Evolutionary conservation across 1,140 invertebrate genomes (phyloP).

Genomic region (Neomicropteryx cornuta): DNA sequence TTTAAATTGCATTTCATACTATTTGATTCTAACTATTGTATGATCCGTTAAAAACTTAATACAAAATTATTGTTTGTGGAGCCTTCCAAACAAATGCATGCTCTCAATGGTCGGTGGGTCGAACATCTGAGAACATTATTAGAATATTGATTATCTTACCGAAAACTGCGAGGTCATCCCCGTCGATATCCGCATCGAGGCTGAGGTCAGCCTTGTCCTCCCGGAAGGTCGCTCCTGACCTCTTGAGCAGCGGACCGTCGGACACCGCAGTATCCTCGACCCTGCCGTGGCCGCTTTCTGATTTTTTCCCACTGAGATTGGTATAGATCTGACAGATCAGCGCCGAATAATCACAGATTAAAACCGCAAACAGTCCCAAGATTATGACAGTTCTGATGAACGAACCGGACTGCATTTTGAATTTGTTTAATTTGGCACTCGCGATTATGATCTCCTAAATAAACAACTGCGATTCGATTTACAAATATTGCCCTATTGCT

Average conservation of each 20-base stretch:
- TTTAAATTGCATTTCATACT: not conserved
- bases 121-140: too few species aligned
- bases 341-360: constrained; percentile 15
- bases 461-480: too few species aligned
- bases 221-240: constrained; percentile 7
- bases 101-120: too few species aligned
- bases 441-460: too few species aligned
- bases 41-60: too few species aligned
- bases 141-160: too few species aligned
- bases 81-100: too few species aligned
- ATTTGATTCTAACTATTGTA: not conserved
- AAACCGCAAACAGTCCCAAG: constrained; percentile 12
- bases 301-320: constrained; percentile 8
- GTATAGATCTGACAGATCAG: constrained; percentile 12
- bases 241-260: constrained; percentile 1
- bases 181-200: constrained; percentile 14
- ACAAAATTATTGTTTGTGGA: too few species aligned
- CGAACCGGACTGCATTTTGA: constrained; percentile 14
- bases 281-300: constrained; percentile 3
- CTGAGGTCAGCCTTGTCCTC: constrained; percentile 10
- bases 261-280: constrained; percentile 6
- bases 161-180: constrained; percentile 14
- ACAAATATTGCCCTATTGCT: too few species aligned
- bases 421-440: too few species aligned
- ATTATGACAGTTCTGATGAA: constrained; percentile 14